Evolutionary conservation across 2,888 invertebrate genomes (phyloP), one percentile per base, ranked within the genome.

Genomic region (Phlogophora meticulosa): DNA sequence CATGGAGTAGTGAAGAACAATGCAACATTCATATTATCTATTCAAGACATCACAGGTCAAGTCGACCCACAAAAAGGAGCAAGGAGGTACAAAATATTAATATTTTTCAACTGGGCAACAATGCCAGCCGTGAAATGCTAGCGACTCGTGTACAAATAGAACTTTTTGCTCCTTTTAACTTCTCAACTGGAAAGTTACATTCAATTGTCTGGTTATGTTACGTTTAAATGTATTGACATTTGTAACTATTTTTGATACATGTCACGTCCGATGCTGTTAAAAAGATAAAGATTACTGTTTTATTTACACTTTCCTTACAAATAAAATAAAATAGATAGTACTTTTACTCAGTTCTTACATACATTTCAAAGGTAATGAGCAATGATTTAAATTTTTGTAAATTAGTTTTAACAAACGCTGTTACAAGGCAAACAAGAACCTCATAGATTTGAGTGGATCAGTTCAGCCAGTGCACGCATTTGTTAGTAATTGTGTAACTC

Each of bases 21-120:
- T 88, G 84, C 80, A 70, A 80, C 81, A 75, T 77, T 63, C 61
- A 76, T 81, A 87, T 88, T 90, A 91, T 90, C 90, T 87, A 87
- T 87, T 86, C 90, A 88, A 88, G 87, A 85, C 86, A 89, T 88
- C 89, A 69, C 81, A 77, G 87, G 86, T 87, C 87, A 87, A 74
- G 69, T 64, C 72, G 72, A 63, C 73, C 68, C 78, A 76, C 76
- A 81, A 79, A 82, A 81, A 78, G 64, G 69, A 72, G 55, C 72
- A 83, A 80, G 63, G 53, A 71, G 78, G 55, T 57, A 57, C 63
- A 65, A 71, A 88, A 83, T 88, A 87, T 87, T 87, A 86, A 88
- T 88, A 88, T 88, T 87, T 86, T 82, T 74, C 64, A 82, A 77
- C 78, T 60, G 60, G 55, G 66, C 76, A 82, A 87, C 85, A 84